Percentiles rank a stretch among this genome's conserved stretches.
Conservation (phyloP, 2,113 vertebrate genomes). For the Pseudorasbora parva region DNA sequence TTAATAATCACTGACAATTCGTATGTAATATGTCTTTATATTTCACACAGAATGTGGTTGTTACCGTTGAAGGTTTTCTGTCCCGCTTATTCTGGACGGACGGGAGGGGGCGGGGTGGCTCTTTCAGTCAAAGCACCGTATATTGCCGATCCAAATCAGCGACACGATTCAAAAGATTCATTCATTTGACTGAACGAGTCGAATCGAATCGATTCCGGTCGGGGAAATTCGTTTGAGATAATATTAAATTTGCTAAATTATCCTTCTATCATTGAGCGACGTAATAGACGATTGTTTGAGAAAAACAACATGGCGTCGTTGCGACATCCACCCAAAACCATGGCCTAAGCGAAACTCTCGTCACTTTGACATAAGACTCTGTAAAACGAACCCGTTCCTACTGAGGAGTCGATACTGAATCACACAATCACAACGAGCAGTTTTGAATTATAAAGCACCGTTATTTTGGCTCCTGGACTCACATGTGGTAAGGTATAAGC, state of each 20-base stretch:
- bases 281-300: slow-evolving; percentile 3
- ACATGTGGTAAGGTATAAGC: not conserved
- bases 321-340: not conserved
- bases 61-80: not conserved
- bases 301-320: slow-evolving; percentile 42
- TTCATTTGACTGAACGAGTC: slow-evolving; percentile 37
- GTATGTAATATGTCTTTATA: not conserved
- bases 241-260: not conserved
- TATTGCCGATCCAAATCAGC: slow-evolving; percentile 39
- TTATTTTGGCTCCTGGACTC: not conserved
- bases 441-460: not conserved
- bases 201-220: slow-evolving; percentile 21
- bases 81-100: not conserved
- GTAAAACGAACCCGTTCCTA: not conserved
- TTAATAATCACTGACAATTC: too few species aligned
- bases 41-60: not conserved
- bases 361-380: slow-evolving; percentile 2
- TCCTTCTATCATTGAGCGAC: not conserved
- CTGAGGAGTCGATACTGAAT: not conserved
- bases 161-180: slow-evolving; percentile 43
- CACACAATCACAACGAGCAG: not conserved
- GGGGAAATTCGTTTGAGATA: not conserved
- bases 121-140: not conserved
- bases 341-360: not conserved
- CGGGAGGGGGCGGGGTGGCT: not conserved